Evolutionary conservation across 2,888 invertebrate species (phyloP).

Genomic region (Psylliodes chrysocephalus): DNA sequence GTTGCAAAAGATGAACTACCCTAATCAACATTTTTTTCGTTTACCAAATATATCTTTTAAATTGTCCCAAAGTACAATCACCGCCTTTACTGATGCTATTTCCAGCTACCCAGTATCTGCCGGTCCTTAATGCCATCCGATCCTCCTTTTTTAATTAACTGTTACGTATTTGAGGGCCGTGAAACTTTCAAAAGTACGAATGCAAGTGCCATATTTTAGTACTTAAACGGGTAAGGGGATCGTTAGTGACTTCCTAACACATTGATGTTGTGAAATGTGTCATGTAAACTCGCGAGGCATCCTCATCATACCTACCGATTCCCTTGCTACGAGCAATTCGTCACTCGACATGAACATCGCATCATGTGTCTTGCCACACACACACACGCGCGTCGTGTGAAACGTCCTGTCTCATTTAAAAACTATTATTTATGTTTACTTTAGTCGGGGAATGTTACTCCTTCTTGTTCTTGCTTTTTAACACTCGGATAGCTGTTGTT

Average conservation of each 20-base stretch:
- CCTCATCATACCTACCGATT: conserved; percentile 42
- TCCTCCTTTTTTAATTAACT: conserved; percentile 10
- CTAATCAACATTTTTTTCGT: too few species aligned
- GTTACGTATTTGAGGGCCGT: conserved; percentile 17
- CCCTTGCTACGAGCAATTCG: conserved; percentile 59
- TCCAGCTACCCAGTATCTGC: too few species aligned
- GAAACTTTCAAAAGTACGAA: conserved; percentile 22
- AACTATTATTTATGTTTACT: conserved; percentile 67
- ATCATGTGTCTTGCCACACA: conserved; percentile 64
- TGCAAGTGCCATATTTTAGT: conserved; percentile 21
- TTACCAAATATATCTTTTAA: too few species aligned
- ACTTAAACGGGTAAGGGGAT: conserved; percentile 49
- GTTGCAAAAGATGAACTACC: too few species aligned
- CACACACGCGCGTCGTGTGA: conserved; percentile 64
- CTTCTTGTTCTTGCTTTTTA: conserved; percentile 31
- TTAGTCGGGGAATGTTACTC: conserved; percentile 50
- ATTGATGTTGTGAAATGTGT: conserved; percentile 64
- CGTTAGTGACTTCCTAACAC: conserved; percentile 64
- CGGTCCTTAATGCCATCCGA: too few species aligned
- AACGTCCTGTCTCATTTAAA: conserved; percentile 68
- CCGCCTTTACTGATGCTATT: too few species aligned
- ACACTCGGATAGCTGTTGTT: conserved; percentile 23
- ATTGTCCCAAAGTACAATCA: too few species aligned
- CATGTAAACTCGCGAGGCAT: conserved; percentile 61
- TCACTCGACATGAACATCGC: conserved; percentile 64